Percentiles rank a stretch among this genome's conserved stretches.
Evolutionary conservation across 2,888 invertebrate genomes (phyloP).

Genomic region (Apomyelois bistriatella): DNA sequence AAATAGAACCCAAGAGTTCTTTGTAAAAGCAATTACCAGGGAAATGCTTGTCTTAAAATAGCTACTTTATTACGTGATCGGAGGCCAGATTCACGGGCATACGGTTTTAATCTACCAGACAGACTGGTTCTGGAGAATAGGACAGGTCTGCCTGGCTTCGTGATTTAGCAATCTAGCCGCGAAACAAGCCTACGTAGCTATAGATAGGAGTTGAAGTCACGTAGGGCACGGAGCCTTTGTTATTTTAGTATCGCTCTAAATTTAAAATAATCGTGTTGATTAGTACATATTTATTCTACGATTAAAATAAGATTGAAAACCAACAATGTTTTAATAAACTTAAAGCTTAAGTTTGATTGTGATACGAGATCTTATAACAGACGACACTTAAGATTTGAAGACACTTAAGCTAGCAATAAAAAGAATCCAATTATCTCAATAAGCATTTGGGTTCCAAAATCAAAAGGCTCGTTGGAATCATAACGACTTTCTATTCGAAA

Average conservation of each 20-base stretch:
- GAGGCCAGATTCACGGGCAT: conserved; percentile 36
- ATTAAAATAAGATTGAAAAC: background rate
- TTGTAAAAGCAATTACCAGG: conserved; percentile 30
- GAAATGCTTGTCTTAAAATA: conserved; percentile 46
- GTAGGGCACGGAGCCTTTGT: conserved; percentile 3
- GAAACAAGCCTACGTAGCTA: conserved; percentile 1
- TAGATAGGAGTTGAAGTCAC: conserved; percentile 3
- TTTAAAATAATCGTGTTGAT: background rate
- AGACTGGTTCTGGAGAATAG: conserved; percentile 51
- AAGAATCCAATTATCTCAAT: conserved; percentile 7
- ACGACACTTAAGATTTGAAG: background rate
- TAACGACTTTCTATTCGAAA: conserved; percentile 28
- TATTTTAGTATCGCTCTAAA: background rate
- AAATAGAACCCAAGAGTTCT: conserved; percentile 21
- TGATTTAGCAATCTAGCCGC: conserved; percentile 35
- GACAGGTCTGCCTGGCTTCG: conserved; percentile 33
- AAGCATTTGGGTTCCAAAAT: conserved; percentile 15
- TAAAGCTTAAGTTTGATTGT: background rate
- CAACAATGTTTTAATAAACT: background rate
- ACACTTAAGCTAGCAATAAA: background rate
- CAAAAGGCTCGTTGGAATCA: conserved; percentile 20
- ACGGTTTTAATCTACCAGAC: conserved; percentile 40
- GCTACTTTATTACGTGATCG: conserved; percentile 41
- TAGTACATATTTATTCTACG: background rate
- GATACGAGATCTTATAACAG: background rate